Percentiles rank a stretch among this genome's conserved stretches.
phyloP scores from a whole-genome alignment of 2,888 invertebrate species.

The Tryphoninae sp. region DNA sequence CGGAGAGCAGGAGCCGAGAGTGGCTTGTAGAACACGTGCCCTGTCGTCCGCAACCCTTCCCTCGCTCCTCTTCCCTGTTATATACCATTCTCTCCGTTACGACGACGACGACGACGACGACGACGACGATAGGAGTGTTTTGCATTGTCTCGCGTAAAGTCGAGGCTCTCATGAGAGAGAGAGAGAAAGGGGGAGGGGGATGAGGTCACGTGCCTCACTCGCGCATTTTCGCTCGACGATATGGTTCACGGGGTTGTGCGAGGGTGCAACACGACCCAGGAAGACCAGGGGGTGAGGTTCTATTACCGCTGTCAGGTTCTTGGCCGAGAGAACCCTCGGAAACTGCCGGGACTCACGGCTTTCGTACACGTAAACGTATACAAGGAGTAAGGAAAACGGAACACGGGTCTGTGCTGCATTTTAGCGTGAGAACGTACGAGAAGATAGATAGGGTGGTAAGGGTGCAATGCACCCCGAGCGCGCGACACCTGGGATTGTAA shows the following conservation, averaged over 20 bases:
- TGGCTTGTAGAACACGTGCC: conserved; percentile 60
- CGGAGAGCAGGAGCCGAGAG: conserved; percentile 47
- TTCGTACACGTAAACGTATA: neutral
- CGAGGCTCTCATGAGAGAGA: conserved; percentile 31
- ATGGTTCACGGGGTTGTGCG: conserved; percentile 23
- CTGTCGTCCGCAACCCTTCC: conserved; percentile 43
- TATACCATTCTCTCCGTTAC: neutral
- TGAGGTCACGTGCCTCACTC: conserved; percentile 56
- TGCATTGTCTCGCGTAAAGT: conserved; percentile 60
- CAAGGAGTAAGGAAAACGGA: conserved; percentile 21
- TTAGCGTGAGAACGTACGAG: conserved; percentile 5
- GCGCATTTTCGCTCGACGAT: conserved; percentile 39
- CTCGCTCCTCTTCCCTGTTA: neutral
- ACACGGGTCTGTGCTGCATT: neutral
- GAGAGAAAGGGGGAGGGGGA: neutral
- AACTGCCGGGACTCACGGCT: conserved; percentile 10
- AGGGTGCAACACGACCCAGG: neutral
- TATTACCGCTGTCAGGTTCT: conserved; percentile 54
- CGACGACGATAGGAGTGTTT: conserved; percentile 46
- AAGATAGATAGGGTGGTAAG: conserved; percentile 35
- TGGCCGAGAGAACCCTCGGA: conserved; percentile 36
- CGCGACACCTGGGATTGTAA: too few species aligned
- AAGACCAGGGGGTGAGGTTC: conserved; percentile 25
- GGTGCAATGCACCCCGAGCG: conserved; percentile 23
- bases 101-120: conserved; percentile 31